Evolutionary conservation across 2,888 invertebrate species (phyloP).

Genomic region (Coelinius sp.): DNA sequence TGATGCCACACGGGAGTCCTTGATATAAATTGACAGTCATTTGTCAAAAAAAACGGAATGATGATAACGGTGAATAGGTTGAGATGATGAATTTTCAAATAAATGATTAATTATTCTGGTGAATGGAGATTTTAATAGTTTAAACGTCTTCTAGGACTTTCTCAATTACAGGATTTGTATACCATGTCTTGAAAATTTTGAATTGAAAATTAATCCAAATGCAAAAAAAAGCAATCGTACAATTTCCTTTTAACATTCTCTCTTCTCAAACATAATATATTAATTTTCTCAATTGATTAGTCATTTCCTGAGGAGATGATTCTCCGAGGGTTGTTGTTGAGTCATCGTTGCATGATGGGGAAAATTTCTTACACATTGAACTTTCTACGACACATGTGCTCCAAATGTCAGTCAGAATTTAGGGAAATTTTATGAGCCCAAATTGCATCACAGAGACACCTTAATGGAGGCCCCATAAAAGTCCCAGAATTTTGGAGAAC

Average conservation of each 20-base stretch:
- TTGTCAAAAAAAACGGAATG: background rate
- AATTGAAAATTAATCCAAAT: no score
- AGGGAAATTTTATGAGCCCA: constrained; percentile 1
- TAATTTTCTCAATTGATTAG: no score
- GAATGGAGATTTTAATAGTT: background rate
- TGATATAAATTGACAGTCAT: constrained; percentile 7
- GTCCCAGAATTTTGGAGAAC: background rate
- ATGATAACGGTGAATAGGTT: background rate
- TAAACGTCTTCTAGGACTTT: no score
- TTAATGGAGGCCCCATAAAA: background rate
- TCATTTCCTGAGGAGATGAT: background rate
- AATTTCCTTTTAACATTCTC: no score
- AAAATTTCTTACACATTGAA: background rate
- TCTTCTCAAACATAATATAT: no score
- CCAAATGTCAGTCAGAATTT: constrained; percentile 7
- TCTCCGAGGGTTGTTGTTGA: background rate
- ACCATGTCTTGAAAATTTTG: no score
- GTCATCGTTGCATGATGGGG: background rate
- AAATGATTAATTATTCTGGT: background rate
- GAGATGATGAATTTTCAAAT: background rate
- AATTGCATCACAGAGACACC: constrained; percentile 7
- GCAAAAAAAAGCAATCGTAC: no score
- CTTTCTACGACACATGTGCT: constrained; percentile 11
- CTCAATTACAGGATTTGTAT: no score
- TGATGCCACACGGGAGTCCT: background rate